These are phyloP conservation scores for Tribolium castaneum DNA, from an alignment of 1,140 invertebrate species.

Conservation along the genomic window DNA sequence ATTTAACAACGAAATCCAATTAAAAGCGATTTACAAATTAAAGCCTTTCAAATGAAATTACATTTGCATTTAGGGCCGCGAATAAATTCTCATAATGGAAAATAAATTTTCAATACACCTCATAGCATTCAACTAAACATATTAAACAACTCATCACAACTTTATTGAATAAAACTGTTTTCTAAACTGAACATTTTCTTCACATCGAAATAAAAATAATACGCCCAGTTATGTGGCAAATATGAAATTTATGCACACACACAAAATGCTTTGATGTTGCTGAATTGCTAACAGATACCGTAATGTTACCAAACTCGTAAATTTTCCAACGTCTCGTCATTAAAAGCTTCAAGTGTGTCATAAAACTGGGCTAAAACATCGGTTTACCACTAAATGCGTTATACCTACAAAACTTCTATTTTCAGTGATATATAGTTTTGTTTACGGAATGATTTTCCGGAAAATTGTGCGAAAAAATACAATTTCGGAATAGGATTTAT, in stretches of 20 bases:
- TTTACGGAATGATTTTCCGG: neutral
- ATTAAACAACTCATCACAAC: slow-evolving; percentile 6
- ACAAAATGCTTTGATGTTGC: slow-evolving; percentile 1
- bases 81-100: slow-evolving; percentile 35
- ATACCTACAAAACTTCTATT: neutral
- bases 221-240: neutral
- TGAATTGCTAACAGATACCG: neutral
- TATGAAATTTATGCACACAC: neutral
- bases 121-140: slow-evolving; percentile 25
- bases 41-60: slow-evolving; percentile 33
- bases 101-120: slow-evolving; percentile 35
- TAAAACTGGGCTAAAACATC: neutral
- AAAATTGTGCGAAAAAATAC: neutral
- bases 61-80: slow-evolving; percentile 21
- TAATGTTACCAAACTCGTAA: slow-evolving; percentile 13
- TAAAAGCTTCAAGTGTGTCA: neutral
- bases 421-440: neutral
- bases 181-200: neutral
- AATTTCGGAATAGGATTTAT: too few relatives aligned
- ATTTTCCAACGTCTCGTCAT: neutral
- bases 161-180: neutral
- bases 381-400: neutral
- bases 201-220: neutral
- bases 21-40: slow-evolving; percentile 36
- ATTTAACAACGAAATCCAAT: slow-evolving; percentile 33